Evolutionary conservation across 2,113 vertebrate species (phyloP).

Genomic region (Penelope pileata): DNA sequence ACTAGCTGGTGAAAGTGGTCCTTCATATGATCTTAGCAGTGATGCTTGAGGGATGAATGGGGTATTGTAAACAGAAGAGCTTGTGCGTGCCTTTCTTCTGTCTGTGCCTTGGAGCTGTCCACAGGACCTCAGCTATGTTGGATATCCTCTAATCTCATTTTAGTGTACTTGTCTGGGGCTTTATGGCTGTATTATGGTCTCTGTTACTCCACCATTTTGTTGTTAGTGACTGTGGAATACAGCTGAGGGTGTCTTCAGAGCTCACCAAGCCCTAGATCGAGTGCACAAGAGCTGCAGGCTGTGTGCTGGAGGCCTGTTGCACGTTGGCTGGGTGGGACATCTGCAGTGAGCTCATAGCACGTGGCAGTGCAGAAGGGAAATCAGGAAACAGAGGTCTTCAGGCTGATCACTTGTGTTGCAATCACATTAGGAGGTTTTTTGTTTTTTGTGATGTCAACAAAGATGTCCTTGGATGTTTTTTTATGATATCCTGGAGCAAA

Average conservation of each 20-base stretch:
- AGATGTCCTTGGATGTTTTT: not conserved
- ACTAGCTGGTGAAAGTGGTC: not conserved
- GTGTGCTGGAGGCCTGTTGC: not conserved
- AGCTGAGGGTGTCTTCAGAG: not conserved
- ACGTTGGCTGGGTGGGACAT: not conserved
- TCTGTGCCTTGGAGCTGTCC: not conserved
- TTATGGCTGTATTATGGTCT: not conserved
- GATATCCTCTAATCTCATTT: not conserved
- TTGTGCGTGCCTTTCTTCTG: not conserved
- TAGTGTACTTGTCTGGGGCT: not conserved
- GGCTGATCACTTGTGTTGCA: not conserved
- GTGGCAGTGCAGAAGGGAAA: not conserved
- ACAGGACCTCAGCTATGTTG: not conserved
- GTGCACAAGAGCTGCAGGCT: no score
- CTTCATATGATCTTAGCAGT: not conserved
- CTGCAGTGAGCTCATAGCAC: not conserved
- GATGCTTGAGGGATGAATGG: not conserved
- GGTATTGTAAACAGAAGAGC: not conserved
- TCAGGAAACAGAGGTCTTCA: not conserved
- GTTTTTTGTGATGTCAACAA: not conserved
- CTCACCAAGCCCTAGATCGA: accelerated
- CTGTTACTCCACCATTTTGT: not conserved
- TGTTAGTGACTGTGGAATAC: not conserved
- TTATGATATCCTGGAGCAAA: not conserved
- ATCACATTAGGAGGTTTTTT: not conserved